Evolutionary conservation across 2,113 vertebrate species (phyloP), one percentile per base, ranked within the genome.

Genomic region (Odocoileus hemionus): DNA sequence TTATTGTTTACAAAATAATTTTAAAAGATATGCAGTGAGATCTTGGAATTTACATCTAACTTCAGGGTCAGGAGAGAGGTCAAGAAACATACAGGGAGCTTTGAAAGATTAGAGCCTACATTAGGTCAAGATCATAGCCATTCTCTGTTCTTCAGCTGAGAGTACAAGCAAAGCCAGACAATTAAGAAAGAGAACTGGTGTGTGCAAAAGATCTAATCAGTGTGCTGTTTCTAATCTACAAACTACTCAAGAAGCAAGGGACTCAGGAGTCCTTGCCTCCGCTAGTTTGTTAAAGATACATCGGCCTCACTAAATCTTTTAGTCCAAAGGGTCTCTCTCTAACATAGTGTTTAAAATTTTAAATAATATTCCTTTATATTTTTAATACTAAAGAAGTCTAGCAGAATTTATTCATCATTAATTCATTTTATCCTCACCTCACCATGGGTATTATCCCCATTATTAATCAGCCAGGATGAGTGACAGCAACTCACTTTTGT

Each of bases 1-100:
- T 87, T 60, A 61, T 2, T 93, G 47, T 87, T 88, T 93, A 83
- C 43, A 93, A 94, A 96, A 91, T 91, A 55, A 85, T 90, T 85
- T 90, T 28, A 12, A 39, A 88, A 87, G 60, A 89, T 94, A 36
- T 89, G 55, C 52, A 64, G 33, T 58, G 50, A 94, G 76, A 82
- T 87, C 33, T 76, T 60, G 21, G 13, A 90, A 91, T 23, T 57
- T 74, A 87, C 33, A 83, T 88, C 92, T 88, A 96, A 88, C 36
- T 89, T 95, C 11, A 57, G 36, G 47, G 50, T 93, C 54, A 88
- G 21, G 67, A 89, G 45, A 94, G 43, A 93, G 92, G 80, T 79
- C 84, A 88, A 67, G 23, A 13, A 76, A 97, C 89, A 96, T 55
- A 61, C 1, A 80, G 43, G 43, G 30, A 43, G 13, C 14, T 95